Base-by-base conservation (phyloP, 2,888 invertebrate species). In the Drosophila birchii region DNA sequence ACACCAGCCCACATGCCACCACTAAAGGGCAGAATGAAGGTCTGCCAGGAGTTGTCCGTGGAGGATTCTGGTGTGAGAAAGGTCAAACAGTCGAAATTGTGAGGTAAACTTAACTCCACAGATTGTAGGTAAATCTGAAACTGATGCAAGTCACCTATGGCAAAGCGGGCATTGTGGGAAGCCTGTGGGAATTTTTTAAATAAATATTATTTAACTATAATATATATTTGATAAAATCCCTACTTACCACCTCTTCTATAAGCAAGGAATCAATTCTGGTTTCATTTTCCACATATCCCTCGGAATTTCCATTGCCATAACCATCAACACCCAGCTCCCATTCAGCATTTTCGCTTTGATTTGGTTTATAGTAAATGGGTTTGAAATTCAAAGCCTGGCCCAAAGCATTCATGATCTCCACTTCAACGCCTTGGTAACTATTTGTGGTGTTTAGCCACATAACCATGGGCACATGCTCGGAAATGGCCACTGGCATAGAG, bases 11-110 rank as follows among this genome's bases (percentile, higher is more conserved):
- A 97, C 94, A 96, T 95, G 76, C 94, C 93, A 0, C 95, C 92
- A 77, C 96, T 96, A 87, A 97, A 97, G 1, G 97, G 97, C 78
- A 96, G 92, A 84, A 97, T 95, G 9, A 97, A 93, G 0, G 97
- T 96, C 91, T 95, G 96, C 97, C 97, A 97, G 1, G 97, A 96
- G 84, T 96, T 96, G 89, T 97, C 96, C 2, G 94, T 95, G 20
- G 96, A 93, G 0, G 96, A 95, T 92, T 97, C 97, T 0, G 97
- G 97, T 0, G 97, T 97, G 20, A 97, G 91, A 88, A 97, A 97
- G 1, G 97, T 97, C 83, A 97, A 93, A 86, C 97, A 97, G 89
- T 97, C 96, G 0, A 96, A 95, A n/a, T 95, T 96, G 76, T 97
- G 97, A 0, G 97, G 96, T 53, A 94, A 93, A 59, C 95, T 96